Evolutionary conservation across 2,113 vertebrate genomes (phyloP), one percentile per base, ranked within the genome.

Genomic region (Orientallactaga bullata): DNA sequence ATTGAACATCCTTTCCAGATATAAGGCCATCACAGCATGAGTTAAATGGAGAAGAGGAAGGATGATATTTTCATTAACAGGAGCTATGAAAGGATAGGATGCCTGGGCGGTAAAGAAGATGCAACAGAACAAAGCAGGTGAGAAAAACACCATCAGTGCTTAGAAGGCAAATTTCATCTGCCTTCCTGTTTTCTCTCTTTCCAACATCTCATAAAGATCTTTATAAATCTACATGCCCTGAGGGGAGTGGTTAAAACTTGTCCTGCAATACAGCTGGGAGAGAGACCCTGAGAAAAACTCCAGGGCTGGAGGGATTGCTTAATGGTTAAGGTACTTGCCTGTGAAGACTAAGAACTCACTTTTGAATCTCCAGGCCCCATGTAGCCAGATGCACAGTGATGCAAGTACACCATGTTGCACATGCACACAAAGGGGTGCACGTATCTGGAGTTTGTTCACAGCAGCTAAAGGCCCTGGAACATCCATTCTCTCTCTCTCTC

Each of bases 121-220:
- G 23, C 6, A 42, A 72, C 9, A 16, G 4, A 47, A 78, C 32
- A n/a, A 0, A 81, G 39, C 0, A 1, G 7, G 7, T 28, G 23
- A 87, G 76, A 15, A 60, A 87, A 65, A 37, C 17, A 28, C 51
- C 55, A 55, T 66, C 76, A 24, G 35, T 51, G 21, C 20, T 74
- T 72, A n/a, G 65, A 61, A 95, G 39, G 39, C 21, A 86, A 88
- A 66, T 81, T 69, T 90, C 42, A 79, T 13, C 58, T 30, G 24
- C 32, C 17, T 90, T 30, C 15, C 37, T 88, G 63, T 79, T 73
- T 88, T 61, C 73, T 69, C 65, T 13, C 39, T 58, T 66, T 51
- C 23, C 42, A 30, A 15, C 63, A 72, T 81, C 77, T 88, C 16
- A 24, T 63, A 66, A 89, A 89, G 42, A 85, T n/a, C 58, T 35